Conservation (phyloP, 1,140 invertebrate genomes). For the Elymnias hypermnestra region DNA sequence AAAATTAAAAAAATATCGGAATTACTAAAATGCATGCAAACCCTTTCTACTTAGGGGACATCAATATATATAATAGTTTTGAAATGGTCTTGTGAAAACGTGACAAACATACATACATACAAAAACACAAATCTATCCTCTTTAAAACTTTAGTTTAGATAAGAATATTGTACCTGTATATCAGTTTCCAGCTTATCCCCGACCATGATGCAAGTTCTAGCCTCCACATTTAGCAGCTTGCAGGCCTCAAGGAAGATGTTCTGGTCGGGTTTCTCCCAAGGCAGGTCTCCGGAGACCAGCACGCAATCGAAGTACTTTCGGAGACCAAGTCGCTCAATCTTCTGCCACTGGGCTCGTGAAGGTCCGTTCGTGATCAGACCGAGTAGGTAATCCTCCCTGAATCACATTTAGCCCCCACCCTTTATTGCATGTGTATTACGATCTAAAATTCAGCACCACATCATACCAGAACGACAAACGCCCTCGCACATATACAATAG, state of each 20-base stretch:
- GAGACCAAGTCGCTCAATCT: constrained; percentile 82
- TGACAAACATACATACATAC: too few species aligned
- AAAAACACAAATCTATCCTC: too few species aligned
- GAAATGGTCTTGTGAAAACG: too few species aligned
- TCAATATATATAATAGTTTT: too few species aligned
- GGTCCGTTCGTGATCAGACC: constrained; percentile 90
- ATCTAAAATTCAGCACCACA: too few species aligned
- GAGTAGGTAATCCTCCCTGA: constrained; percentile 81
- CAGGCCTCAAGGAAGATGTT: constrained; percentile 88
- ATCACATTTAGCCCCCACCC: constrained; percentile 50
- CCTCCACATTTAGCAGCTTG: constrained; percentile 82
- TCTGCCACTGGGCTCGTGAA: constrained; percentile 91
- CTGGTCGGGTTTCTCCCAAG: constrained; percentile 88
- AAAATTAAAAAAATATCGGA: too few species aligned
- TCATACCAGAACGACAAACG: constrained; percentile 14
- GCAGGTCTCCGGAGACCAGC: constrained; percentile 87
- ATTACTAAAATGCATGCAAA: too few species aligned
- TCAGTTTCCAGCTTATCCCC: constrained; percentile 91
- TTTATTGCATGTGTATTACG: too few species aligned
- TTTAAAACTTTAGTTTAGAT: too few species aligned
- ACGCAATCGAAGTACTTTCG: constrained; percentile 86
- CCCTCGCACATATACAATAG: constrained; percentile 25
- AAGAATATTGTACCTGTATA: constrained; percentile 78
- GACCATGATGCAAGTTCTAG: constrained; percentile 88
- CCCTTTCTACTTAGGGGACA: too few species aligned